Conservation (phyloP, 1,140 invertebrate species). For the Triops longicaudatus region DNA sequence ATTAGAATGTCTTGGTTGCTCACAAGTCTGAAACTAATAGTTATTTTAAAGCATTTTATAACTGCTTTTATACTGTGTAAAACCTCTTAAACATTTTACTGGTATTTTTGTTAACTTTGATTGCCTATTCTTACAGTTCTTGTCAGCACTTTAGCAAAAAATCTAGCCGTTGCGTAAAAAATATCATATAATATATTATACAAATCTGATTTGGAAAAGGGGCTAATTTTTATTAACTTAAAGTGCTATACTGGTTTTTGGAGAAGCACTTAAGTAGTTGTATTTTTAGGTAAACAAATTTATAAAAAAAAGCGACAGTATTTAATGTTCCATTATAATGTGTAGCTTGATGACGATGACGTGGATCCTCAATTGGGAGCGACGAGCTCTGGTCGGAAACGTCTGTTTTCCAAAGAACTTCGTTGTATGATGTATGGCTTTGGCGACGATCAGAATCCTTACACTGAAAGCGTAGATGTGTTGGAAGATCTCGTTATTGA, state of each 20-base stretch:
- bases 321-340: neutral
- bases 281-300: no score
- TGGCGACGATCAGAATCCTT: conserved; percentile 99
- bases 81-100: neutral
- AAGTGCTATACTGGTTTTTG: no score
- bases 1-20: no score
- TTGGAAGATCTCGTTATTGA: conserved; percentile 96
- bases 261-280: no score
- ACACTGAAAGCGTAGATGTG: conserved; percentile 95
- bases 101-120: neutral
- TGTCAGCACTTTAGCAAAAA: no score
- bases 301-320: no score
- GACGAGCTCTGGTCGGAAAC: conserved; percentile 63
- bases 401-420: conserved; percentile 81
- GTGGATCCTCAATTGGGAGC: conserved; percentile 52
- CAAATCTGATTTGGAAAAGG: no score
- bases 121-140: no score
- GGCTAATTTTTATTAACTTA: no score
- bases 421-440: conserved; percentile 99
- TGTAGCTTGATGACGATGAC: conserved; percentile 51
- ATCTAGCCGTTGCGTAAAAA: no score
- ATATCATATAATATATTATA: no score
- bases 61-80: neutral
- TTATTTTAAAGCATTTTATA: neutral
- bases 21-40: no score